Evolutionary conservation across 2,113 vertebrate species (phyloP).

Genomic region (Epinephelus lanceolatus): DNA sequence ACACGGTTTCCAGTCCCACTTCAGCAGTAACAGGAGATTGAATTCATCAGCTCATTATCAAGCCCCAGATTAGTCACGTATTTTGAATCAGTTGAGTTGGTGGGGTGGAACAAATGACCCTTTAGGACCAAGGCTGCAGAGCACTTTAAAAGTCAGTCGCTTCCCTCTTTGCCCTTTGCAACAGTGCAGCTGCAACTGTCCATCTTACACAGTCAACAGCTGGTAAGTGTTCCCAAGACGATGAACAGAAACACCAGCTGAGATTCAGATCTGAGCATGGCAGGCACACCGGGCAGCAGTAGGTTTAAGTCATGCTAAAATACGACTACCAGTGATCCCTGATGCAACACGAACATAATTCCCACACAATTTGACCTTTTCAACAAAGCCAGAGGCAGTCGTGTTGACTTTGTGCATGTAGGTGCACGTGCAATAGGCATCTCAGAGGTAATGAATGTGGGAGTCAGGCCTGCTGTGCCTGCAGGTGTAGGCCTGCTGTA

Average conservation of each 20-base stretch:
- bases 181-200: conserved; percentile 57
- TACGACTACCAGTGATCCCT: conserved; percentile 42
- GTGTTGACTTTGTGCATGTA: conserved; percentile 46
- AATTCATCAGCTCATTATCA: conserved; percentile 82
- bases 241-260: conserved; percentile 56
- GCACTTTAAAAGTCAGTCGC: conserved; percentile 56
- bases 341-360: conserved; percentile 51
- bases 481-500: conserved; percentile 74
- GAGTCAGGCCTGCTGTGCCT: conserved; percentile 78
- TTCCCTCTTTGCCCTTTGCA: conserved; percentile 55
- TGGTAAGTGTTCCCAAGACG: conserved; percentile 49
- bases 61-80: conserved; percentile 74
- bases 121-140: conserved; percentile 68
- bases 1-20: conserved; percentile 74
- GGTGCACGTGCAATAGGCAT: conserved; percentile 31
- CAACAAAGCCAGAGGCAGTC: conserved; percentile 31
- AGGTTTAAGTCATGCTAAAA: conserved; percentile 44
- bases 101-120: conserved; percentile 77
- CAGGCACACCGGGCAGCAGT: conserved; percentile 35
- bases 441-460: conserved; percentile 72
- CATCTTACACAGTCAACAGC: conserved; percentile 56
- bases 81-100: conserved; percentile 74
- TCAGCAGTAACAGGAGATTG: conserved; percentile 81
- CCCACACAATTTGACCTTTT: conserved; percentile 70
- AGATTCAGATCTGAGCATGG: conserved; percentile 37